Base-by-base conservation (phyloP, 2,797 vertebrate species). In the Neosalanx taihuensis region DNA sequence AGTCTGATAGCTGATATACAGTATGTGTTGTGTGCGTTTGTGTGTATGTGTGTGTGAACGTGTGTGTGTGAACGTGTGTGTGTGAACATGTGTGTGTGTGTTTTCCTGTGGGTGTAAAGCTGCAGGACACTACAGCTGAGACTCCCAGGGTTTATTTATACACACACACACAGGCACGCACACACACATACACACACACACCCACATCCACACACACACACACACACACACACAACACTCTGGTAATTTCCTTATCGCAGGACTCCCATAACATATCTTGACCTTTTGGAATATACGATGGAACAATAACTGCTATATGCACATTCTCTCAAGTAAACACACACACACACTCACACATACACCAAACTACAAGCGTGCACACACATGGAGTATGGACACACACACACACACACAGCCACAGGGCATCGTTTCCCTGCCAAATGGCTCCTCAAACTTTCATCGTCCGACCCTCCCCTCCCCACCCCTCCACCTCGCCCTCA, bases 51-150 rank as follows among this genome's bases (percentile, higher is more conserved):
- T 1, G 9, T 12, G 23, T 64, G 62, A 69, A 68, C 75, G n/a
- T 23, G n/a, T 26, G 57, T 62, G 9, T 12, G 23, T 64, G 62
- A 69, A 68, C 75, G n/a, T 23, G n/a, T 26, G n/a, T 26, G 9
- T 12, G 23, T 64, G 62, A 69, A 68, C 75, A 62, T 64, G 62
- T 65, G 70, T 77, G 1, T 70, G 67, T 73, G 71, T 70, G 71
- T 1, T 37, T 70, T 51, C 61, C 53, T 81, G 61, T 74, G 71
- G 74, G 78, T 77, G 75, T 84, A 87, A 84, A 76, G 70, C 78
- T 83, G 82, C 75, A 71, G 86, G 79, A 83, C 75, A 83, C 70
- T 51, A 67, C 81, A 83, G 83, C 85, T 88, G 83, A 77, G 82
- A 72, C 84, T 81, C 83, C 69, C 18, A 26, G 23, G 23, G 23